phyloP scores from a whole-genome alignment of 2,888 invertebrate genomes.

The Ophion obscuratus region DNA sequence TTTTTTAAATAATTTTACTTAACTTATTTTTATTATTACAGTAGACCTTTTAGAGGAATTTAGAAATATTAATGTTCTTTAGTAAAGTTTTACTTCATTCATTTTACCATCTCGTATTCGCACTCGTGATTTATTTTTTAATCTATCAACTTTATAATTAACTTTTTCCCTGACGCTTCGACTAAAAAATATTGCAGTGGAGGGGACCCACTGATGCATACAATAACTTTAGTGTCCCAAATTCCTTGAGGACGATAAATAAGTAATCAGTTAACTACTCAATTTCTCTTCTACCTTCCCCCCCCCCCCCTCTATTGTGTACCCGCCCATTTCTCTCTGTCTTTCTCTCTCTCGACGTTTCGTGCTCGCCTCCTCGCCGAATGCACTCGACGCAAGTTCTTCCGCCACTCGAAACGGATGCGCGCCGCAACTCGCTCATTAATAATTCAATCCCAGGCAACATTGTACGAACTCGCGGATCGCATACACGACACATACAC shows the following conservation, averaged over 20 bases:
- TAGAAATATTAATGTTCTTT: too few species aligned
- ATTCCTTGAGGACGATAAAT: neutral
- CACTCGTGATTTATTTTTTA: neutral
- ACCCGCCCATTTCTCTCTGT: slow-evolving; percentile 12
- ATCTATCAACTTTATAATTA: neutral
- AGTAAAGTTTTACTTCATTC: too few species aligned
- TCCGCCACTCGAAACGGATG: slow-evolving; percentile 54
- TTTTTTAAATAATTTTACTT: too few species aligned
- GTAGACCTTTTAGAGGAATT: too few species aligned
- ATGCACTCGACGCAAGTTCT: slow-evolving; percentile 41
- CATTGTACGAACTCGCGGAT: slow-evolving; percentile 51
- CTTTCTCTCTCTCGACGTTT: slow-evolving; percentile 15
- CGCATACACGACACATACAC: neutral
- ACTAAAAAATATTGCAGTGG: neutral
- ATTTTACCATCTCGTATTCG: too few species aligned
- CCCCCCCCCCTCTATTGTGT: neutral
- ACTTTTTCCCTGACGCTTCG: neutral
- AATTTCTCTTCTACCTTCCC: neutral
- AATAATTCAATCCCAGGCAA: slow-evolving; percentile 57
- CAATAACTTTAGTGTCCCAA: neutral
- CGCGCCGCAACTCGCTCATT: slow-evolving; percentile 54
- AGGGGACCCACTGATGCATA: neutral
- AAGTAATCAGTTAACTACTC: neutral
- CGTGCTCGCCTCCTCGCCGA: slow-evolving; percentile 15
- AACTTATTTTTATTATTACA: too few species aligned